Base-by-base conservation (phyloP, 2,113 vertebrate species). In the Corythaeola cristata region DNA sequence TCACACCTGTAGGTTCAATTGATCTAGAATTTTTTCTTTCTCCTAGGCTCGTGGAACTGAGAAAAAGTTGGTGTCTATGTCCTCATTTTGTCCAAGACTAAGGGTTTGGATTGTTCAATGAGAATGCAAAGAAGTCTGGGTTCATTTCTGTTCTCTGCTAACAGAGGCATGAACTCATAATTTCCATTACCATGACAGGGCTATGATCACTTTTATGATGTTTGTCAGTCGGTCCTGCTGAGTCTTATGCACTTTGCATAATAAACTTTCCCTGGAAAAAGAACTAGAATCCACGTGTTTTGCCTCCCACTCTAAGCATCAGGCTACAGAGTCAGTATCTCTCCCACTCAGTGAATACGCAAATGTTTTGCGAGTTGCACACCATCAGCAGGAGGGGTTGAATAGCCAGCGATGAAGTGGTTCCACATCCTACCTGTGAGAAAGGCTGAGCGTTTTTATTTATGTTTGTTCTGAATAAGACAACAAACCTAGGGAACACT, bases 291-390 rank as follows among this genome's bases (percentile, higher is more conserved):
- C 78, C 67, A 69, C 41, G 45, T 96, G 88, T 72, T 94, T 91
- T 79, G 50, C 93, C 90, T 95, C 95, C 95, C 89, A 86, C 92
- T 96, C 85, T 62, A 32, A 76, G 89, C 75, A 92, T 88, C 75
- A 90, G 83, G 90, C 90, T 92, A 24, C 64, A 58, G 84, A 95
- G 86, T 90, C 79, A 71, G 79, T 77, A 21, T 88, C 86, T 89
- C 84, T 95, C 90, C 76, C 85, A 85, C 90, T 86, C 88, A 84
- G 55, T 58, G 55, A 92, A 74, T 41, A 58, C 4, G 5, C 72
- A 86, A 58, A 71, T 62, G 37, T 83, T 93, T 80, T 69, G 64
- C 4, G 2, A 95, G 90, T 49, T 64, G 85, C n/a, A 58, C 41
- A n/a, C 53, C 26, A 23, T 86, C 63, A 86, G n/a, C 63, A 77